A percentile compares a stretch with the other conserved stretches of the same genome.
Evolutionary conservation across 2,888 invertebrate genomes (phyloP).

Genomic region (Sesia apiformis): DNA sequence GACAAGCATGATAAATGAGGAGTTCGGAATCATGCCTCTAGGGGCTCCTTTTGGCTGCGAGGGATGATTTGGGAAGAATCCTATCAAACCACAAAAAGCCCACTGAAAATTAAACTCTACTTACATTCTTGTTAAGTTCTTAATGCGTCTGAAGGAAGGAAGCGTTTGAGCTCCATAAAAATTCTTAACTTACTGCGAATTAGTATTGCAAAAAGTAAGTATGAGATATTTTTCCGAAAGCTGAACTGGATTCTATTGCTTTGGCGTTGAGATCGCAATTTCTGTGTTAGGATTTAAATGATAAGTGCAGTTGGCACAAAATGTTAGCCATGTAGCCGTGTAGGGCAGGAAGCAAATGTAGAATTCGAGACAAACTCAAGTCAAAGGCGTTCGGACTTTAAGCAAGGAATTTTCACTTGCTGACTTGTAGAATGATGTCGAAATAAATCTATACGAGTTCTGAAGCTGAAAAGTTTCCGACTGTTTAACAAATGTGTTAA

Average conservation of each 20-base stretch:
- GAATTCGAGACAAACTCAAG: constrained; percentile 50
- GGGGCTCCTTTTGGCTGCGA: constrained; percentile 59
- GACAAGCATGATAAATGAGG: constrained; percentile 72
- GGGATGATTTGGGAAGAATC: constrained; percentile 38
- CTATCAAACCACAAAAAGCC: constrained; percentile 26
- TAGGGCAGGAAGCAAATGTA: constrained; percentile 41
- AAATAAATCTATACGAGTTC: neutral
- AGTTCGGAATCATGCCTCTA: constrained; percentile 65
- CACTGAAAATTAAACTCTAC: constrained; percentile 27
- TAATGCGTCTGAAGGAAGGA: constrained; percentile 11
- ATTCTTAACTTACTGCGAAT: constrained; percentile 49
- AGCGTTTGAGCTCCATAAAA: constrained; percentile 43
- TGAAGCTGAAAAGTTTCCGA: too few relatives aligned
- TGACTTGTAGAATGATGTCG: neutral
- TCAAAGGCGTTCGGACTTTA: constrained; percentile 44
- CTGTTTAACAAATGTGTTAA: too few relatives aligned
- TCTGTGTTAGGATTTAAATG: constrained; percentile 8
- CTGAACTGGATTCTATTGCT: constrained; percentile 22
- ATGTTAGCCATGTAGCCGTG: constrained; percentile 21
- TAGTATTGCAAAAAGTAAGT: constrained; percentile 59
- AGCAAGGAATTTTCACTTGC: constrained; percentile 47
- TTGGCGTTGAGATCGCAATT: constrained; percentile 24
- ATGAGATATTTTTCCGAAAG: constrained; percentile 19
- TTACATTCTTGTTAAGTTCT: constrained; percentile 15
- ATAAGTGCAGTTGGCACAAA: constrained; percentile 18